Percentiles rank a stretch among this genome's conserved stretches.
Evolutionary conservation across 2,888 invertebrate genomes (phyloP).

Genomic region (Eristalis tenax): DNA sequence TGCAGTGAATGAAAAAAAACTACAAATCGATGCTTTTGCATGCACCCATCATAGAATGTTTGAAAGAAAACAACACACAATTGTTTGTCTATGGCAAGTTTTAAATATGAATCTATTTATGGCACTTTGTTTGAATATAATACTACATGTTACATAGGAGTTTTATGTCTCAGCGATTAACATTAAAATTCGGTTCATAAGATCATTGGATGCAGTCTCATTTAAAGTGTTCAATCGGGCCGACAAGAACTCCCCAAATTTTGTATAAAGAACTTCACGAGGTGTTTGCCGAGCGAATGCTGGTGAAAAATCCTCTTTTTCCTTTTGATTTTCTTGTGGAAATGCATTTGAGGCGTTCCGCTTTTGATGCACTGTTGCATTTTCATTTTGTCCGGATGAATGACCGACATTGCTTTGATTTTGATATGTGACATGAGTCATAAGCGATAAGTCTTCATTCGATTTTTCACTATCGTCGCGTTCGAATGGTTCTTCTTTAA

Average conservation of each 20-base stretch:
- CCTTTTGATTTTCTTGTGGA: background rate
- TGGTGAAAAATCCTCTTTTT: constrained; percentile 1
- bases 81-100: background rate
- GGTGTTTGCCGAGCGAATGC: constrained; percentile 72
- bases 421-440: background rate
- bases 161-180: constrained; percentile 76
- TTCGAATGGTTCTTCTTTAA: constrained; percentile 77
- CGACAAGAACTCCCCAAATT: constrained; percentile 79
- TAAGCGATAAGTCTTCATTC: constrained; percentile 1
- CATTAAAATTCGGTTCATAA: constrained; percentile 79
- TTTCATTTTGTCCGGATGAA: background rate
- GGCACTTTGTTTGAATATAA: background rate
- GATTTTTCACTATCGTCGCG: constrained; percentile 44
- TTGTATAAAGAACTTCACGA: constrained; percentile 77
- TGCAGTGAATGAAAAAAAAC: too few relatives aligned
- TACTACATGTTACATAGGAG: background rate
- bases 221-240: constrained; percentile 79
- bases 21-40: too few relatives aligned
- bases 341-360: constrained; percentile 12
- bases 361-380: constrained; percentile 28
- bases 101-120: background rate
- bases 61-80: background rate
- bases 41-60: background rate
- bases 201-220: constrained; percentile 78
- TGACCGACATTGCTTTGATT: background rate